These are phyloP conservation scores for Pachyramphus minor DNA, from an alignment of 2,113 vertebrate species.

Conservation along the genomic window DNA sequence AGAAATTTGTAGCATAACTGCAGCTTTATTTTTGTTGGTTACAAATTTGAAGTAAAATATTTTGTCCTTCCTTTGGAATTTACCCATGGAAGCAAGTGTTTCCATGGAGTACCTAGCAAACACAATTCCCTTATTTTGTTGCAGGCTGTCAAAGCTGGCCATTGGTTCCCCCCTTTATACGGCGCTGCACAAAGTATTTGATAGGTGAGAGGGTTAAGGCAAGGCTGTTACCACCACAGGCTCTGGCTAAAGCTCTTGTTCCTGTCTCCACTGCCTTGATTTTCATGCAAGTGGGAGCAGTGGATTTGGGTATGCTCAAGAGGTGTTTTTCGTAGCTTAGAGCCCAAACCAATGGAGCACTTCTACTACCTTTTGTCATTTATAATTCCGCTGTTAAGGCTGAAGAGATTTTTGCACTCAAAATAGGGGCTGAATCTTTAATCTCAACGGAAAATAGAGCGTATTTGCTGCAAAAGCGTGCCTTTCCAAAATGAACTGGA, in stretches of 20 bases:
- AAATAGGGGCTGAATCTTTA: not conserved
- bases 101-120: not conserved
- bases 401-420: not conserved
- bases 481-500: not conserved
- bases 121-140: not conserved
- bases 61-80: not conserved
- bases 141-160: not conserved
- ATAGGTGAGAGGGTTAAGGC: not conserved
- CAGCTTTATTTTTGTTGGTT: not conserved
- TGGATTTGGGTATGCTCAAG: not conserved
- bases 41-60: not conserved
- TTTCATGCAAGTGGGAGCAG: not conserved
- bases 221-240: not conserved
- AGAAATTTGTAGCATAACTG: not conserved
- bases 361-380: not conserved
- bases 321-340: not conserved
- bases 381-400: not conserved
- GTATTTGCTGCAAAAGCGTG: not conserved
- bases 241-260: not conserved
- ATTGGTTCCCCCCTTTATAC: not conserved
- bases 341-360: rapidly evolving
- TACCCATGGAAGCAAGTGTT: not conserved
- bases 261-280: not conserved
- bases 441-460: not conserved
- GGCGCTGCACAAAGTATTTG: not conserved